A percentile compares a stretch with the other conserved stretches of the same genome.
Evolutionary conservation across 2,797 vertebrate genomes (phyloP).

Genomic region (Austrolebias charrua): DNA sequence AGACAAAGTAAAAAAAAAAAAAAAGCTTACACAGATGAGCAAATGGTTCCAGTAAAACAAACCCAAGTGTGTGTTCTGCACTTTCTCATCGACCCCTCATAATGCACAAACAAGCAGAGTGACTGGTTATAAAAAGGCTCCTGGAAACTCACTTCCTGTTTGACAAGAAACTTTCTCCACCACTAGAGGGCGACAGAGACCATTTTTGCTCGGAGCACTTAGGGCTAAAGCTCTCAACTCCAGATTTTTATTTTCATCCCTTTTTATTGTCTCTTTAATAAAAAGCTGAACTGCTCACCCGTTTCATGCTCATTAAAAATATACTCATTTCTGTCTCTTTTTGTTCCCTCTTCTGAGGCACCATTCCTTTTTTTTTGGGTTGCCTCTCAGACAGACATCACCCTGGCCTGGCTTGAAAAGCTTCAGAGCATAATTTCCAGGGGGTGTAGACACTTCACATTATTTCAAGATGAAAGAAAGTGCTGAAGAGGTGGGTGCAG

Average conservation of each 20-base stretch:
- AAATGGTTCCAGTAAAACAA: conserved; percentile 32
- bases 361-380: conserved; percentile 3
- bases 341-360: conserved; percentile 16
- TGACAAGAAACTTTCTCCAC: conserved; percentile 15
- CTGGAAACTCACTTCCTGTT: conserved; percentile 26
- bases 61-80: conserved; percentile 17
- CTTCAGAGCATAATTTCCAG: conserved; percentile 33
- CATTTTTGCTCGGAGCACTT: conserved; percentile 15
- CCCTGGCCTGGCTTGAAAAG: conserved; percentile 30
- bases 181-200: conserved; percentile 67
- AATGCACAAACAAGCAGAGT: conserved; percentile 26
- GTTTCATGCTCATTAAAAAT: conserved; percentile 13
- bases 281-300: conserved; percentile 24
- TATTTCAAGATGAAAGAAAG: conserved; percentile 38
- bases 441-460: conserved; percentile 33
- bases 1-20: conserved; percentile 3
- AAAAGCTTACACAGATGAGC: conserved; percentile 26
- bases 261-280: conserved; percentile 25
- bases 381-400: conserved; percentile 40
- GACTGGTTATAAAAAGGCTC: conserved; percentile 22
- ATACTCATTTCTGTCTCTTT: conserved; percentile 5
- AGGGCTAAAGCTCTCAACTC: conserved; percentile 6
- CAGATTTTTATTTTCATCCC: conserved; percentile 7
- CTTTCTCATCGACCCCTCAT: conserved; percentile 21
- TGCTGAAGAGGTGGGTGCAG: conserved; percentile 18